phyloP scores from a whole-genome alignment of 2,113 vertebrate species.

The Alexandromys fortis region DNA sequence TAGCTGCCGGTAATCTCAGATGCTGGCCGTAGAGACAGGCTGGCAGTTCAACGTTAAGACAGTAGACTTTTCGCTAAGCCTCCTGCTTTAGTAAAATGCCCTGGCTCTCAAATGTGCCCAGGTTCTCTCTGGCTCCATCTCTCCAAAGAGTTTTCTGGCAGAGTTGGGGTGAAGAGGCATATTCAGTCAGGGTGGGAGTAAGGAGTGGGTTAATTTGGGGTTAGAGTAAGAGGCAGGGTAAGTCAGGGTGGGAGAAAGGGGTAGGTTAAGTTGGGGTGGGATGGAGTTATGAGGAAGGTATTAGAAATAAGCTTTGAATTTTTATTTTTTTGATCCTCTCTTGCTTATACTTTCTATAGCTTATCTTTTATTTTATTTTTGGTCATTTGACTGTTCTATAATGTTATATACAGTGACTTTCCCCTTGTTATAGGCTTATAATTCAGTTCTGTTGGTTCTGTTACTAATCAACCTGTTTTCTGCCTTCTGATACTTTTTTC shows the following conservation, averaged over 20 bases:
- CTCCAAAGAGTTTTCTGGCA: neutral
- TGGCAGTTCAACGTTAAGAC: neutral
- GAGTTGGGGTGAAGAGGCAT: neutral
- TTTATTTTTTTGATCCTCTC: neutral
- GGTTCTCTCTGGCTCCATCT: neutral
- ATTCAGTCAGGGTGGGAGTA: neutral
- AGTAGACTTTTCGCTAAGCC: neutral
- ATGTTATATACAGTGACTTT: neutral
- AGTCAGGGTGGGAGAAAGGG: neutral
- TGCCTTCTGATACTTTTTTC: neutral
- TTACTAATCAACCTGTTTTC: neutral
- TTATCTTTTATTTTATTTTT: neutral
- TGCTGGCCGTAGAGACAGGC: neutral
- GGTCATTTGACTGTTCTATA: neutral
- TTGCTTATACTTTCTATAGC: neutral
- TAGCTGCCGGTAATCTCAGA: neutral
- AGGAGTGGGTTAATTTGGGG: neutral
- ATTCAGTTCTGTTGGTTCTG: neutral
- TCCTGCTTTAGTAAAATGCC: neutral
- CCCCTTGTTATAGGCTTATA: neutral
- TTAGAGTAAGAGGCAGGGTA: too few species aligned
- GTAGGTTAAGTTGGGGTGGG: neutral
- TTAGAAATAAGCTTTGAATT: neutral
- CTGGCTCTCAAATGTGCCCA: neutral
- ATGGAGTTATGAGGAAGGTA: neutral